Conservation (phyloP, 92 coral and sea anemone genomes). For the Siderastrea radians region DNA sequence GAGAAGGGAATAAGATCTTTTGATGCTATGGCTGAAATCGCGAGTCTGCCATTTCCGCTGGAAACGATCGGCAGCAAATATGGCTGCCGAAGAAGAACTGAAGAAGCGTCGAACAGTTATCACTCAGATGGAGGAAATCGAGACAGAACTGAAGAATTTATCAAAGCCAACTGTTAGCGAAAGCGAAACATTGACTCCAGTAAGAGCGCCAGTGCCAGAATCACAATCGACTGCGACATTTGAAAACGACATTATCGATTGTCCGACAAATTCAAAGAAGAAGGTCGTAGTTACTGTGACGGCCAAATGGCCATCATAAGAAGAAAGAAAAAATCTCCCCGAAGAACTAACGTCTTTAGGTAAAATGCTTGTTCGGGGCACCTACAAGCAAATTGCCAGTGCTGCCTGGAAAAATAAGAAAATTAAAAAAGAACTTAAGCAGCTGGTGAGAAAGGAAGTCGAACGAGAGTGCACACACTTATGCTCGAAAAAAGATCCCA, state of each 20-base stretch:
- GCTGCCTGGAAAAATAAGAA: constrained; percentile 65
- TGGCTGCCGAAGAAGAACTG: constrained; percentile 36
- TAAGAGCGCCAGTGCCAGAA: neutral
- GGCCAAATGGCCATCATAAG: constrained; percentile 72
- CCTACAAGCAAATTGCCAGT: constrained; percentile 73
- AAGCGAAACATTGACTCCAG: neutral
- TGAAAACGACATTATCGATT: constrained; percentile 5
- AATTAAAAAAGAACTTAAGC: constrained; percentile 61
- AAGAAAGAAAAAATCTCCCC: constrained; percentile 57
- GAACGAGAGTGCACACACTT: constrained; percentile 69
- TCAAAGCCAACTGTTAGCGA: neutral
- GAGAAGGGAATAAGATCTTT: neutral
- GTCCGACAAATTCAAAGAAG: neutral
- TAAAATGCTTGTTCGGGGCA: constrained; percentile 76
- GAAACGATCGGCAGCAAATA: constrained; percentile 6
- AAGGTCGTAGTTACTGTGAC: constrained; percentile 48
- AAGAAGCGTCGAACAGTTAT: constrained; percentile 31
- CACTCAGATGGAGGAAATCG: constrained; percentile 14
- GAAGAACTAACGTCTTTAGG: constrained; percentile 70
- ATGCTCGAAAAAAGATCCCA: constrained; percentile 75
- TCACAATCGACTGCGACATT: neutral
- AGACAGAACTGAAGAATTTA: neutral
- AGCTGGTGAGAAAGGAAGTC: constrained; percentile 54
- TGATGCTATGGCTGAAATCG: neutral
- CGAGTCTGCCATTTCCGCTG: neutral